Evolutionary conservation across 2,888 invertebrate genomes (phyloP).

Genomic region (Apamea anceps): DNA sequence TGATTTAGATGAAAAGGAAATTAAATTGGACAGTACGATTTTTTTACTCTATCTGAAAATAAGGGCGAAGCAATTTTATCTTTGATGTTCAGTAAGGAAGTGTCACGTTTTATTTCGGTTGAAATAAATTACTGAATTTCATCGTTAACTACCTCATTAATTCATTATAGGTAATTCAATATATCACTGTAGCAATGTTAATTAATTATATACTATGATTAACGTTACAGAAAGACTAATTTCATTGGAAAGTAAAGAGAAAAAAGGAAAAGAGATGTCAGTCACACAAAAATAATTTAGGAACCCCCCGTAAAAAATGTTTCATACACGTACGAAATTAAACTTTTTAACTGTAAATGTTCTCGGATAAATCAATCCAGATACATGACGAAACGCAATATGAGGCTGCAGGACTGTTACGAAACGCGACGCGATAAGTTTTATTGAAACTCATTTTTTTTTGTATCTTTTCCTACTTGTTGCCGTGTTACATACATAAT

Average conservation of each 20-base stretch:
- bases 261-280: not conserved
- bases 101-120: slow-evolving; percentile 5
- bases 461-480: not conserved
- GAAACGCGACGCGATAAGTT: too few species aligned
- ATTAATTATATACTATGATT: not conserved
- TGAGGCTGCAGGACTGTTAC: not conserved
- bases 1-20: slow-evolving; percentile 14
- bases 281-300: not conserved
- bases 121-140: not conserved
- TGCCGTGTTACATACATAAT: not conserved
- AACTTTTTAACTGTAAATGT: not conserved
- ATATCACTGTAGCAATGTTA: not conserved
- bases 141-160: not conserved
- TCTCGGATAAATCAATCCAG: not conserved
- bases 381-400: not conserved
- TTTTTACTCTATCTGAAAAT: slow-evolving; percentile 5
- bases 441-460: not conserved
- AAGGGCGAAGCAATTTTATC: not conserved
- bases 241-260: not conserved
- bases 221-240: not conserved
- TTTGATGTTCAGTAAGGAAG: slow-evolving; percentile 7
- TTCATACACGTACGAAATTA: not conserved
- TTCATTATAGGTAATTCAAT: not conserved
- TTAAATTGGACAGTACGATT: not conserved
- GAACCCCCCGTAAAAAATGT: too few species aligned